These are phyloP conservation scores for Smittia aterrima DNA, from an alignment of 2,888 invertebrate genomes.

Conservation along the genomic window DNA sequence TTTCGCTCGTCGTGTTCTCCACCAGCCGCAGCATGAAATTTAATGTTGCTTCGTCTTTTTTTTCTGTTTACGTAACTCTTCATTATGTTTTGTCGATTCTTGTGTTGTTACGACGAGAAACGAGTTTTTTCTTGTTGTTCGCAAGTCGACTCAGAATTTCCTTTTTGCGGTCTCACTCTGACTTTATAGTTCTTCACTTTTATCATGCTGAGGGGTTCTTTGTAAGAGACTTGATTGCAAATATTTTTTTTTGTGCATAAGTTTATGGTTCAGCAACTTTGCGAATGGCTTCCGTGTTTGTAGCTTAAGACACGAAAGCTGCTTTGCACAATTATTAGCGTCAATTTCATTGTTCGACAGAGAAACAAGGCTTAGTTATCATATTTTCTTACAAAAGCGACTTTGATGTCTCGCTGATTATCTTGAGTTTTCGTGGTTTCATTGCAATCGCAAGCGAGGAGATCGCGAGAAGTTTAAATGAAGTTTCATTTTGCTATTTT, in stretches of 20 bases:
- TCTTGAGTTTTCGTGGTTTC: constrained; percentile 10
- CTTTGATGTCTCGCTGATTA: no score
- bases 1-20: not conserved
- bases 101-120: constrained; percentile 11
- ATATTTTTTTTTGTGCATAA: not conserved
- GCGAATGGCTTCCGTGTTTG: constrained; percentile 2
- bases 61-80: constrained; percentile 28
- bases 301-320: not conserved
- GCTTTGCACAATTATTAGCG: not conserved
- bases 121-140: constrained; percentile 5
- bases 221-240: no score
- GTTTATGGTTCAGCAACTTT: not conserved
- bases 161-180: not conserved
- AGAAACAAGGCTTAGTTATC: no score
- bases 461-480: not conserved
- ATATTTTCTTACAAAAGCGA: no score
- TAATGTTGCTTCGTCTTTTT: constrained; percentile 34
- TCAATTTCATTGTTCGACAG: not conserved
- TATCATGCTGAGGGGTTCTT: constrained; percentile 10
- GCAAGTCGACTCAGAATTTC: constrained; percentile 3
- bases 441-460: not conserved
- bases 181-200: not conserved
- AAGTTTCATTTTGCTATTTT: not conserved
- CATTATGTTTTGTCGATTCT: not conserved
- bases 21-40: not conserved